A percentile compares a stretch with the other conserved stretches of the same genome.
Conservation (phyloP, 2,888 invertebrate species). For the Abscondita cerata region DNA sequence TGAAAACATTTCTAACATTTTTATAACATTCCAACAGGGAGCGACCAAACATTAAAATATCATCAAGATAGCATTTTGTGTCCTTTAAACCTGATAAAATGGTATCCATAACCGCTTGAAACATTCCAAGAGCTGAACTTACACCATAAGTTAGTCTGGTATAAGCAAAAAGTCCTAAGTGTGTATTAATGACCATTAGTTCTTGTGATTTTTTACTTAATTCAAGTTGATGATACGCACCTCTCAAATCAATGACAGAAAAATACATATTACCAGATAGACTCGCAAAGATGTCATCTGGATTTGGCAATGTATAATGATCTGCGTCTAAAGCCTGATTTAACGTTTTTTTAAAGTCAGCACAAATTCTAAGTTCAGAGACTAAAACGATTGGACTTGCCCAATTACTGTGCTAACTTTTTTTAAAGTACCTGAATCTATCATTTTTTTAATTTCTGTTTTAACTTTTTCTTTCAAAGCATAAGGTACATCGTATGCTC, state of each 20-base stretch:
- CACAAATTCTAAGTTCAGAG: background rate
- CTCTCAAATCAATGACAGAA: background rate
- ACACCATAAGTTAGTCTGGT: conserved; percentile 43
- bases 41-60: no score
- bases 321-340: no score
- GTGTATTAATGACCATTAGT: no score
- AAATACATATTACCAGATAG: background rate
- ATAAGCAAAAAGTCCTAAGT: no score
- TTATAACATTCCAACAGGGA: no score
- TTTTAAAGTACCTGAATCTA: background rate
- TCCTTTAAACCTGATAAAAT: conserved; percentile 1
- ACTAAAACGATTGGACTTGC: background rate
- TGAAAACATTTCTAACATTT: no score
- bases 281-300: no score
- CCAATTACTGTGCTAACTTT: background rate
- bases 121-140: conserved; percentile 43
- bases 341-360: background rate
- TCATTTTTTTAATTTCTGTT: background rate
- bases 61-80: no score
- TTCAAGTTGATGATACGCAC: no score
- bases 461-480: background rate
- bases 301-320: no score
- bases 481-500: background rate
- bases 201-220: no score
- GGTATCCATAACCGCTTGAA: conserved; percentile 43